A percentile compares a stretch with the other conserved stretches of the same genome.
Conservation (phyloP, 2,113 vertebrate species). For the Xiphophorus maculatus region DNA sequence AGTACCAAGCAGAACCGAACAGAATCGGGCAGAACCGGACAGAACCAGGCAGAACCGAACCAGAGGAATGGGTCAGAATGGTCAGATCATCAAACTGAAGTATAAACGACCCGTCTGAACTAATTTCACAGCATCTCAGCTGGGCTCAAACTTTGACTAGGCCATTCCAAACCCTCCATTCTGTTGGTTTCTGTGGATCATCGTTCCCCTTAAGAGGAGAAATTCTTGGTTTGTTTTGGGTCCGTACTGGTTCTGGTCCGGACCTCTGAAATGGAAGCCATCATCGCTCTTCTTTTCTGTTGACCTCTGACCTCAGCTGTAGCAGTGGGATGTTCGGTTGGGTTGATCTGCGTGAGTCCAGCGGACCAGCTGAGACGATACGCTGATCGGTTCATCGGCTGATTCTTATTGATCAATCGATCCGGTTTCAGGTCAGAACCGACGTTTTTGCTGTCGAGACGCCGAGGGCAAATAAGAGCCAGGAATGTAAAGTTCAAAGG, state of each 20-base stretch:
- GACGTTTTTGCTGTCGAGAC: no score
- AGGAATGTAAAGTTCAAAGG: not conserved
- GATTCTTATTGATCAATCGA: no score
- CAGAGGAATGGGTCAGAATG: not conserved
- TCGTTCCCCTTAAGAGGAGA: not conserved
- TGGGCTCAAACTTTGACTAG: no score
- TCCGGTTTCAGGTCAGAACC: no score
- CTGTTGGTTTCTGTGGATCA: not conserved
- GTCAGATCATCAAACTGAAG: no score
- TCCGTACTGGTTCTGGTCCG: not conserved
- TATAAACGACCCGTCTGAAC: no score
- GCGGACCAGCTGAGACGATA: no score
- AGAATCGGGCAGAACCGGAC: not conserved
- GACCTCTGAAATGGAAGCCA: not conserved
- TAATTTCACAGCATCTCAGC: not conserved
- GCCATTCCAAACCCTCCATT: no score
- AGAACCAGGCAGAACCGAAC: slow-evolving; percentile 3
- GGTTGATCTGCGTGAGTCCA: no score
- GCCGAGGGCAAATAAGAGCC: not conserved
- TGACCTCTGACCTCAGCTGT: not conserved
- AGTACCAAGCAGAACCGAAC: not conserved
- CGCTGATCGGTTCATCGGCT: no score
- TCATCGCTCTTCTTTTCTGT: not conserved
- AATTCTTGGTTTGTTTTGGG: not conserved
- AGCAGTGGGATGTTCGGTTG: not conserved